Evolutionary conservation across 2,113 vertebrate genomes (phyloP).

Genomic region (Rhabdomys dilectus): DNA sequence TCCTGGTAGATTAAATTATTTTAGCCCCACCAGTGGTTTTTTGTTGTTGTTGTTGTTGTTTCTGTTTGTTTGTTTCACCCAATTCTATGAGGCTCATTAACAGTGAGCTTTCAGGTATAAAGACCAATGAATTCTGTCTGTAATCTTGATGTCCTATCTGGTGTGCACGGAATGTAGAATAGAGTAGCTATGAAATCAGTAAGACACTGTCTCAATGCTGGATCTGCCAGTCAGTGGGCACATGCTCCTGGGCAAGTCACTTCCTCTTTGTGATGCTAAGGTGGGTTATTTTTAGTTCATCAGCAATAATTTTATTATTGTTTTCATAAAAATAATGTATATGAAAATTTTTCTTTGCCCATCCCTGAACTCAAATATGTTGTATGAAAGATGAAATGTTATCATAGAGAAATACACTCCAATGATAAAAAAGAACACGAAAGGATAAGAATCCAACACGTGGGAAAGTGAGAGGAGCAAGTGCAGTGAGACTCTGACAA

Average conservation of each 20-base stretch:
- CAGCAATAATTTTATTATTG: background rate
- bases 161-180: background rate
- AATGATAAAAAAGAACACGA: background rate
- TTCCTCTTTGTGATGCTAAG: background rate
- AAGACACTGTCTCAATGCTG: background rate
- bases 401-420: background rate
- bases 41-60: background rate
- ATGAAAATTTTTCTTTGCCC: background rate
- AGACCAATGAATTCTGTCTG: background rate
- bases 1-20: background rate
- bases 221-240: background rate
- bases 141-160: background rate
- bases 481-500: background rate
- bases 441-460: background rate
- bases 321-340: background rate
- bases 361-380: background rate
- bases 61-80: background rate
- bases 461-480: background rate
- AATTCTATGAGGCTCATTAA: background rate
- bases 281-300: background rate
- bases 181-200: background rate
- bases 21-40: background rate
- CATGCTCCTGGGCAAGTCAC: background rate
- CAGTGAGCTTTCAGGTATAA: conserved; percentile 16
- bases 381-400: background rate